Percentiles rank a stretch among this genome's conserved stretches.
Evolutionary conservation across 1,140 invertebrate genomes (phyloP).

Genomic region (Pinna nobilis): DNA sequence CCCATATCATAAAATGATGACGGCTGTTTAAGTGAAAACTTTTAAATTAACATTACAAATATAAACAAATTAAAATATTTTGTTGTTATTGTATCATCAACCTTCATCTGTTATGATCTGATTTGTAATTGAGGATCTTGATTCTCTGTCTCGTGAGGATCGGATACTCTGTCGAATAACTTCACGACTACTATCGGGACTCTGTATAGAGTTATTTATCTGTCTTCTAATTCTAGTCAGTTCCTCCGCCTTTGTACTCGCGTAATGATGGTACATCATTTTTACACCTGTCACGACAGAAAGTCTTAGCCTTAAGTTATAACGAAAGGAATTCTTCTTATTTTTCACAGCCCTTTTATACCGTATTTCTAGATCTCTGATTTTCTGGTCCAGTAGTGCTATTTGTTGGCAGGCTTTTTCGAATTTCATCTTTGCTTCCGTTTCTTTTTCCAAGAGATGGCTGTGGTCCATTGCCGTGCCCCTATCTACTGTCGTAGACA

Average conservation of each 20-base stretch:
- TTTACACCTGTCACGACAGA: conserved; percentile 71
- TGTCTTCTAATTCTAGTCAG: conserved; percentile 43
- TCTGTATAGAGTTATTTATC: conserved; percentile 25
- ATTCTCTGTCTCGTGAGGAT: conserved; percentile 16
- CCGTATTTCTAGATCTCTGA: conserved; percentile 67
- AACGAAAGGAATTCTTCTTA: conserved; percentile 70
- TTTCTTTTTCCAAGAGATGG: conserved; percentile 64
- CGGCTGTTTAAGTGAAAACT: no score
- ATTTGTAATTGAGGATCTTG: no score
- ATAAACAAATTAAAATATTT: no score
- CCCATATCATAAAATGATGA: no score
- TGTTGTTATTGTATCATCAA: no score
- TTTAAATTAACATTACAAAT: no score
- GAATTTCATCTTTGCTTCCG: conserved; percentile 65
- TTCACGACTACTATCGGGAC: neutral
- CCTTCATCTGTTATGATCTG: no score
- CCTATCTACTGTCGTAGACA: conserved; percentile 25
- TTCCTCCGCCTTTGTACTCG: conserved; percentile 71
- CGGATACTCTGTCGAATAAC: no score
- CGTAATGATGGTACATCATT: conserved; percentile 73
- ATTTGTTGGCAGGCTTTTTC: conserved; percentile 71
- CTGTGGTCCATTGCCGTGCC: conserved; percentile 49
- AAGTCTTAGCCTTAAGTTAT: conserved; percentile 65
- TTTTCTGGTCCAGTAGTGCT: conserved; percentile 67
- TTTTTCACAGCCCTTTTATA: conserved; percentile 69